A percentile compares a stretch with the other conserved stretches of the same genome.
These are phyloP conservation scores for Callipepla squamata DNA, from an alignment of 2,113 vertebrate species.

Conservation along the genomic window DNA sequence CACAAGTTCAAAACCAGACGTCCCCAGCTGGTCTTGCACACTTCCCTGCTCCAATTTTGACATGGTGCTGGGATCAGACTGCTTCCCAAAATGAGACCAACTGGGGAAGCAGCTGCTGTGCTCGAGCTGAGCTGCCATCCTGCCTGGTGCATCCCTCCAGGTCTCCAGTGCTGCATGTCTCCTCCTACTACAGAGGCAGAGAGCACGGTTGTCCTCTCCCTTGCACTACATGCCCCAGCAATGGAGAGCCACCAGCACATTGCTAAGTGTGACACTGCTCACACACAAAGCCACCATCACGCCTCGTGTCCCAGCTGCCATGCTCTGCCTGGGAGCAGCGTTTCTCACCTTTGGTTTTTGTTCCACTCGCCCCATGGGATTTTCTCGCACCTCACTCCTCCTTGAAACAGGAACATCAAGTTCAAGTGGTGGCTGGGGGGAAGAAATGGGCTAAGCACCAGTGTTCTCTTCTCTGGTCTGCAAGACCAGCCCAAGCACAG, in stretches of 20 bases:
- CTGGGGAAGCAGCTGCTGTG: background rate
- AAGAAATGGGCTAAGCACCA: background rate
- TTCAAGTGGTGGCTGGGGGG: background rate
- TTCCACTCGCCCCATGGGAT: fast-evolving
- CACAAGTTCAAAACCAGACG: background rate
- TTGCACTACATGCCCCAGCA: background rate
- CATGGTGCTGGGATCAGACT: fast-evolving
- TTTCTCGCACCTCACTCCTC: background rate
- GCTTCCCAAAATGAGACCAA: background rate
- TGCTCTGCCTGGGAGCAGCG: fast-evolving
- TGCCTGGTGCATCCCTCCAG: background rate
- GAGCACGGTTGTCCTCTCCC: no score
- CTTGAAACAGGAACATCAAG: background rate
- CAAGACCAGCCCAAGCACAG: background rate
- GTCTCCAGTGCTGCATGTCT: background rate
- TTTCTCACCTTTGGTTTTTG: background rate
- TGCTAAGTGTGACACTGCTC: background rate
- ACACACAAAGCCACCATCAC: fast-evolving
- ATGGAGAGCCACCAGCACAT: fast-evolving
- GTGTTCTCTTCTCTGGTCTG: background rate
- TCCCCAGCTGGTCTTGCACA: fast-evolving
- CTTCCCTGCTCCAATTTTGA: background rate
- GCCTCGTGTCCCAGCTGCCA: no score
- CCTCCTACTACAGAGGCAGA: background rate
- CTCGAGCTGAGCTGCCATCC: fast-evolving